phyloP scores from a whole-genome alignment of 2,797 vertebrate genomes.

The Myioborus melanocephalus region DNA sequence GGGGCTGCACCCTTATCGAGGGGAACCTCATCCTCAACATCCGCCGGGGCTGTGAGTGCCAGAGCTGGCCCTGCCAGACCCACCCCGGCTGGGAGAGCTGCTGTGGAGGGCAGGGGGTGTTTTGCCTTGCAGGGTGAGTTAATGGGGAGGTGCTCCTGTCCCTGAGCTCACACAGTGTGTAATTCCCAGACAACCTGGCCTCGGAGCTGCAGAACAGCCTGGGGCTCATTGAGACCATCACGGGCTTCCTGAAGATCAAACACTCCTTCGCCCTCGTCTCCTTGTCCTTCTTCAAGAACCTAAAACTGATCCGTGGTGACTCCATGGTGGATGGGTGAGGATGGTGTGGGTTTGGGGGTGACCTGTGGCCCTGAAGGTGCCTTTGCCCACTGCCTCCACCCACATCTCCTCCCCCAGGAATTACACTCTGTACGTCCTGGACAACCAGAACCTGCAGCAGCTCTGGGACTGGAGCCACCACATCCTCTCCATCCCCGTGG shows the following conservation, averaged over 20 bases:
- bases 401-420: conserved; percentile 58
- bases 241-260: conserved; percentile 83
- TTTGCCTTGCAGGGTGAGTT: background rate
- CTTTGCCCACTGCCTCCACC: fast-evolving
- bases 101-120: fast-evolving
- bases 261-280: conserved; percentile 81
- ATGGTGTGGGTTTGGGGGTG: fast-evolving
- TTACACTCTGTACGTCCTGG: conserved; percentile 80
- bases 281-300: conserved; percentile 80
- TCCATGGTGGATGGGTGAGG: conserved; percentile 82
- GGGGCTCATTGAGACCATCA: conserved; percentile 81
- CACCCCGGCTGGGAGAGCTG: fast-evolving
- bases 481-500: conserved; percentile 73
- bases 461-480: conserved; percentile 78
- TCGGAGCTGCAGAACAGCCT: conserved; percentile 74
- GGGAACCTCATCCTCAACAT: conserved; percentile 82
- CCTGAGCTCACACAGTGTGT: fast-evolving
- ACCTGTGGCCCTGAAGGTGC: background rate
- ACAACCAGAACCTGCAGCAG: conserved; percentile 82
- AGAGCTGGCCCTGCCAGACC: fast-evolving
- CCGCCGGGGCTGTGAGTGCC: conserved; percentile 78
- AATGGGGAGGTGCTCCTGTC: no score
- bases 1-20: conserved; percentile 78
- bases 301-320: conserved; percentile 79
- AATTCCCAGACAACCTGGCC: conserved; percentile 74